These are phyloP conservation scores for Zaprionus lachaisei DNA, from an alignment of 1,140 invertebrate species.

Conservation along the genomic window DNA sequence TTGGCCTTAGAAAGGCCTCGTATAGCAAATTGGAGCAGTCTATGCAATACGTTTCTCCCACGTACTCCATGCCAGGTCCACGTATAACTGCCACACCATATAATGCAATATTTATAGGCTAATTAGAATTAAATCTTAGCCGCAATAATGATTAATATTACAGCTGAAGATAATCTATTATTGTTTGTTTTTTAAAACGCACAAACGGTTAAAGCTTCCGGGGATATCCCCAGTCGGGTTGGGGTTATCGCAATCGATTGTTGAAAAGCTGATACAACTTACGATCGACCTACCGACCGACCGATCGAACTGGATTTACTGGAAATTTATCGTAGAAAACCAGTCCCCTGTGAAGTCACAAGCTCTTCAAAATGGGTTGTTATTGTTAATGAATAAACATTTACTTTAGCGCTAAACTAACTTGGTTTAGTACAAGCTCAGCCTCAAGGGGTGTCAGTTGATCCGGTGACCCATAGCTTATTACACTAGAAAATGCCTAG, in stretches of 20 bases:
- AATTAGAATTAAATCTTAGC: conserved; percentile 1
- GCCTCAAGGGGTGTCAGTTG: not conserved
- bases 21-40: conserved; percentile 73
- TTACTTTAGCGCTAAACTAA: not conserved
- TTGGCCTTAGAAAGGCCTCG: conserved; percentile 44
- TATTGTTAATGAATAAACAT: not conserved
- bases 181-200: conserved; percentile 4
- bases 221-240: conserved; percentile 24
- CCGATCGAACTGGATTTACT: conserved; percentile 49
- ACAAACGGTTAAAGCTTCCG: not conserved
- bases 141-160: not conserved
- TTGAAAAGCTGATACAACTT: conserved; percentile 8
- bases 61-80: conserved; percentile 70
- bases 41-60: conserved; percentile 75
- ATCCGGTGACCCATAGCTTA: conserved; percentile 7
- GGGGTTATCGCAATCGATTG: conserved; percentile 35
- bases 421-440: conserved; percentile 25
- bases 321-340: conserved; percentile 43
- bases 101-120: conserved; percentile 73
- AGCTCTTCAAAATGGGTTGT: conserved; percentile 4
- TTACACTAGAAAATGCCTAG: conserved; percentile 28
- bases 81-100: conserved; percentile 72
- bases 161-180: conserved; percentile 1
- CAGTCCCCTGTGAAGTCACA: conserved; percentile 34
- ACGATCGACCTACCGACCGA: not conserved